Conservation (phyloP, 2,797 vertebrate genomes). For the Rhynchonycteris naso region DNA sequence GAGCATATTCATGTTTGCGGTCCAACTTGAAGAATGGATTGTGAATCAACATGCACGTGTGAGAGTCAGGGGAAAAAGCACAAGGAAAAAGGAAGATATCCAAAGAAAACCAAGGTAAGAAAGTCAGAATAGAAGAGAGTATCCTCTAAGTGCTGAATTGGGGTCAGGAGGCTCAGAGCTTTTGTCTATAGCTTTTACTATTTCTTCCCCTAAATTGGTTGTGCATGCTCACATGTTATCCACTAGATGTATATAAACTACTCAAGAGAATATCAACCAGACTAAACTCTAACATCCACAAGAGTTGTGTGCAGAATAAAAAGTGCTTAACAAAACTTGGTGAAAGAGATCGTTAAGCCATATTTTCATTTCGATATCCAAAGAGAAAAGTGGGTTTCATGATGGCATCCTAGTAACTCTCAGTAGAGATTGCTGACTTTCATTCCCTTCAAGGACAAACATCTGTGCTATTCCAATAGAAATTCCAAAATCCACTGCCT, state of each 20-base stretch:
- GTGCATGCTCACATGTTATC: not conserved
- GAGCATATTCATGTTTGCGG: not conserved
- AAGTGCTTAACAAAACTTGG: not conserved
- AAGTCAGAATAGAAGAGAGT: not conserved
- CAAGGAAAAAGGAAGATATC: not conserved
- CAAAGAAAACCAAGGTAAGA: not conserved
- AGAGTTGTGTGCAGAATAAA: not conserved
- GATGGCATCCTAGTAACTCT: not conserved
- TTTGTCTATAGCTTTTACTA: not conserved
- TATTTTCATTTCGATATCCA: not conserved
- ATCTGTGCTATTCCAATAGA: not conserved
- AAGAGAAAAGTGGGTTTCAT: not conserved
- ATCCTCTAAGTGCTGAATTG: not conserved
- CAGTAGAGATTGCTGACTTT: not conserved
- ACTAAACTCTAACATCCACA: not conserved
- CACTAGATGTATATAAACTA: not conserved
- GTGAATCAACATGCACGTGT: not conserved
- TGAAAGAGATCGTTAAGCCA: not conserved
- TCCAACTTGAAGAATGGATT: not conserved
- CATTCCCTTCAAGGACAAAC: not conserved
- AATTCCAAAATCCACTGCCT: not conserved
- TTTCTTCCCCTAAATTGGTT: not conserved
- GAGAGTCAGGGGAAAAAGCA: not conserved
- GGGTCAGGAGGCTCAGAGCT: not conserved
- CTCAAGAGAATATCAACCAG: not conserved